Evolutionary conservation across 2,888 invertebrate species (phyloP).

Genomic region (Tenthredo notha): DNA sequence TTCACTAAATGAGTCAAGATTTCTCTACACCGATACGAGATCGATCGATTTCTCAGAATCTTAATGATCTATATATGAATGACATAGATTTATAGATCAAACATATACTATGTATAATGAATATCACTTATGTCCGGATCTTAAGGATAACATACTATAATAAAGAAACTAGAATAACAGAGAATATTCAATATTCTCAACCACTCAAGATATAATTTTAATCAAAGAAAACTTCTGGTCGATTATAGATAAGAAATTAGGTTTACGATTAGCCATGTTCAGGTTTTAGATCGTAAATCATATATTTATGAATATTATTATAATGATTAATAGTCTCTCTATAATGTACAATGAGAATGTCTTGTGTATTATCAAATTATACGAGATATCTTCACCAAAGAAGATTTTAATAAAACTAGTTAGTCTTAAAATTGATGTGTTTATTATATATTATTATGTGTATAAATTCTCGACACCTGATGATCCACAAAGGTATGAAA

Average conservation of each 20-base stretch:
- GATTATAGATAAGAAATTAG: background rate
- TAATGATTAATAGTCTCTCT: background rate
- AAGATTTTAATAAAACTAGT: background rate
- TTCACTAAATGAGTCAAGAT: no score
- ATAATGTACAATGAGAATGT: background rate
- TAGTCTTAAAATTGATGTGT: background rate
- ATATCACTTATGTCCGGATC: background rate
- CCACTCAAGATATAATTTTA: background rate
- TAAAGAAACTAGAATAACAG: background rate
- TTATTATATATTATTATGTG: background rate
- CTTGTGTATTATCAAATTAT: background rate
- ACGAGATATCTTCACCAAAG: background rate
- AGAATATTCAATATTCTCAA: background rate
- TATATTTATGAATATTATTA: background rate
- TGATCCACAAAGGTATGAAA: background rate
- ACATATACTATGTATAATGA: background rate
- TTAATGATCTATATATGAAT: background rate
- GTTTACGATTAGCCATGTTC: background rate
- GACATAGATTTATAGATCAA: no score
- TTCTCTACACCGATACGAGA: no score
- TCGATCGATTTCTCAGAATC: background rate
- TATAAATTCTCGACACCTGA: background rate
- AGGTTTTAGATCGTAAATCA: background rate
- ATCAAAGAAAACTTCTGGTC: constrained; percentile 40
- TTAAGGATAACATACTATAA: background rate